Conservation (phyloP, 92 coral and sea anemone genomes). For the Palythoa heliodiscus region DNA sequence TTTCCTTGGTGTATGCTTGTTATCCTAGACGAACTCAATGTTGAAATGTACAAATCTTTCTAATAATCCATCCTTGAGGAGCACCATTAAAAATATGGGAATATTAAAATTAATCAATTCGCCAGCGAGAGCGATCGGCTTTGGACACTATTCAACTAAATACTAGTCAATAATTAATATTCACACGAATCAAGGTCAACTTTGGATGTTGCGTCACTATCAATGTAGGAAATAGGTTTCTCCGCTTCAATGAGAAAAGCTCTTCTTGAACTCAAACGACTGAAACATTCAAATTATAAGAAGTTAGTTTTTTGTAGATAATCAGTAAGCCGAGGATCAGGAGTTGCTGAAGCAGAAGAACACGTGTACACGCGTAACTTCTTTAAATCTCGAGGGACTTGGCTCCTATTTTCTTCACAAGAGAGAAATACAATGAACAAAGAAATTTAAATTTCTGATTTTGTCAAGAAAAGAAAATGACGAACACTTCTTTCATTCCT, state of each 20-base stretch:
- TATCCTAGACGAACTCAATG: not conserved
- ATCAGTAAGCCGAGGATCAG: not conserved
- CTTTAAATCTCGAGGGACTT: conserved; percentile 6
- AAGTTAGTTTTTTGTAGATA: not conserved
- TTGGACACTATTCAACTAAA: not conserved
- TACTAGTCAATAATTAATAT: not conserved
- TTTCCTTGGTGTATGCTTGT: not conserved
- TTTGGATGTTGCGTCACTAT: not conserved
- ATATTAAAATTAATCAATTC: not conserved
- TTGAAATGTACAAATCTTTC: not conserved
- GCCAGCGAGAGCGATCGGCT: not conserved
- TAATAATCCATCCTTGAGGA: not conserved
- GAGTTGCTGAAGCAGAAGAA: not conserved
- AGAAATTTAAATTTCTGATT: not conserved
- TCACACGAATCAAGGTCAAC: not conserved
- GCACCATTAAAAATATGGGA: not conserved
- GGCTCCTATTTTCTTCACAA: not conserved
- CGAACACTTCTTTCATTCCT: not conserved
- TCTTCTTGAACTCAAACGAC: not conserved
- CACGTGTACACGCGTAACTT: not conserved
- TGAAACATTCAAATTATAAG: not conserved
- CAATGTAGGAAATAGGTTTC: not conserved
- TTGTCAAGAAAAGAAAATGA: conserved; percentile 1
- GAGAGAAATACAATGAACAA: not conserved
- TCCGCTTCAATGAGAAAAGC: not conserved